These are phyloP conservation scores for Pyrochroa serraticornis DNA, from an alignment of 2,888 invertebrate species.

Conservation along the genomic window DNA sequence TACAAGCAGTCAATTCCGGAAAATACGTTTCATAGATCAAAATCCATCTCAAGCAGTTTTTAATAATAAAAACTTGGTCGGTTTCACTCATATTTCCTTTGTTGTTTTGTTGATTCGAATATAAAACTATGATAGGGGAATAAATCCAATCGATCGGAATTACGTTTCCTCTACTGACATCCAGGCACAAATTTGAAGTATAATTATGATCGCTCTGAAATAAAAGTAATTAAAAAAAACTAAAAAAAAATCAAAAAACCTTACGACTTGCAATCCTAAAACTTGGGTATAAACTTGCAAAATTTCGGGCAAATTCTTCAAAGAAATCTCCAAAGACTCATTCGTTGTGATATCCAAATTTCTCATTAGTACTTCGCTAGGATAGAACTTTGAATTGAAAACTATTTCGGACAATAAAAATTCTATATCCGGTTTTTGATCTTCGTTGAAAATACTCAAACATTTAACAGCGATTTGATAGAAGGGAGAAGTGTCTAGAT, in stretches of 20 bases:
- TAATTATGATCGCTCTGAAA: constrained; percentile 35
- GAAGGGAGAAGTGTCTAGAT: constrained; percentile 61
- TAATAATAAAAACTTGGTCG: constrained; percentile 59
- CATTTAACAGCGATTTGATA: constrained; percentile 67
- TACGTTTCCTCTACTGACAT: constrained; percentile 61
- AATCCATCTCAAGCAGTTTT: constrained; percentile 68
- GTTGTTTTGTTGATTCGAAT: constrained; percentile 62
- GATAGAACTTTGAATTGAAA: constrained; percentile 67
- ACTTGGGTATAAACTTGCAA: constrained; percentile 50
- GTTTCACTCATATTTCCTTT: constrained; percentile 45
- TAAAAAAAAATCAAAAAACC: constrained; percentile 20
- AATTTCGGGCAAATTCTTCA: constrained; percentile 50
- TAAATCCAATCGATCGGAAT: constrained; percentile 84
- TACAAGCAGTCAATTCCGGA: constrained; percentile 62
- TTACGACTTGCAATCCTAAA: constrained; percentile 50
- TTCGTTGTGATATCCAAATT: constrained; percentile 62
- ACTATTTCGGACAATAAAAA: constrained; percentile 65
- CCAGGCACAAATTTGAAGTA: constrained; percentile 37
- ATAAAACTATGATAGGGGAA: constrained; percentile 73
- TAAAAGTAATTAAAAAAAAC: constrained; percentile 11
- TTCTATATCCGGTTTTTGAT: constrained; percentile 65
- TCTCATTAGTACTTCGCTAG: constrained; percentile 63
- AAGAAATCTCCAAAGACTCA: constrained; percentile 56
- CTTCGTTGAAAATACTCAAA: constrained; percentile 65
- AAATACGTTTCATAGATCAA: constrained; percentile 68